A percentile compares a stretch with the other conserved stretches of the same genome.
phyloP scores from a whole-genome alignment of 2,113 vertebrate species.

The Pyxicephalus adspersus region DNA sequence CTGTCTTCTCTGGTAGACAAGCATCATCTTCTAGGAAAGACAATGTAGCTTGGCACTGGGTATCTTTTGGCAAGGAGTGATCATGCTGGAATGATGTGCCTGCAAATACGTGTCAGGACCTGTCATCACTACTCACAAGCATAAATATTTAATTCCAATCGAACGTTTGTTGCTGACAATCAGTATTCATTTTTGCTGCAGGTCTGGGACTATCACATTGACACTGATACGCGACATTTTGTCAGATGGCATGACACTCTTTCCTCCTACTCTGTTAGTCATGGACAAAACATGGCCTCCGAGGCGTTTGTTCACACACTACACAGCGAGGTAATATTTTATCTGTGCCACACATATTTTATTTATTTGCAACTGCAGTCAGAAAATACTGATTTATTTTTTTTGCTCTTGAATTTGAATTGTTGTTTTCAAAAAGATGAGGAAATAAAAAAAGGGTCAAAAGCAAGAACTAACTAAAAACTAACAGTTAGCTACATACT shows the following conservation, averaged over 20 bases:
- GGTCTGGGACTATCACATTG: constrained; percentile 62
- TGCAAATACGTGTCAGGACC: constrained; percentile 56
- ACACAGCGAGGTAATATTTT: constrained; percentile 37
- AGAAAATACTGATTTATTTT: not conserved
- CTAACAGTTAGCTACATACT: not conserved
- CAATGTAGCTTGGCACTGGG: constrained; percentile 41
- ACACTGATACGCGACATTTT: constrained; percentile 60
- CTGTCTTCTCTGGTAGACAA: constrained; percentile 4
- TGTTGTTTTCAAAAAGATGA: too few species aligned
- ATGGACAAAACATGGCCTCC: constrained; percentile 59
- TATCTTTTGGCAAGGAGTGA: constrained; percentile 57
- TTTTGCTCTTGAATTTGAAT: not conserved
- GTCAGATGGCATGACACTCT: constrained; percentile 61
- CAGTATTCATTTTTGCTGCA: constrained; percentile 56
- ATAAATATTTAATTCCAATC: constrained; percentile 59
- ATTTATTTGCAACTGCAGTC: not conserved
- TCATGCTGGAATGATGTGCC: constrained; percentile 57
- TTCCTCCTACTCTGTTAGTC: constrained; percentile 54
- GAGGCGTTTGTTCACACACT: constrained; percentile 38
- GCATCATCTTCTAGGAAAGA: constrained; percentile 29
- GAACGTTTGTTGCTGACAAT: constrained; percentile 66
- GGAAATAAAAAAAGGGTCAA: too few species aligned
- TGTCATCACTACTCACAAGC: constrained; percentile 60
- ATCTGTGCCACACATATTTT: not conserved
- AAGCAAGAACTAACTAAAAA: too few species aligned